phyloP scores from a whole-genome alignment of 2,888 invertebrate genomes.

The Callosobruchus maculatus region DNA sequence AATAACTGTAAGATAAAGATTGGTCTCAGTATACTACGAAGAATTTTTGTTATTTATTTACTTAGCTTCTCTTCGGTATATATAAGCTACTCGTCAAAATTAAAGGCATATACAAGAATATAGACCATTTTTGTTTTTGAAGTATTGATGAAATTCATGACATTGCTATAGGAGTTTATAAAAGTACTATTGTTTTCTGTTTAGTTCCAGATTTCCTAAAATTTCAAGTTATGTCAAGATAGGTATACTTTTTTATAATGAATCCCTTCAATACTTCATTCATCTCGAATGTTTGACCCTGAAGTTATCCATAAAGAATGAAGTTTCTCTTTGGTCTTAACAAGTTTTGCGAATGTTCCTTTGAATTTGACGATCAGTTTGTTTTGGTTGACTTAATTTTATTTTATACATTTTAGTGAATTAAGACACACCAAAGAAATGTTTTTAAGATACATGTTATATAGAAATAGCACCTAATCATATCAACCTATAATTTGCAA shows the following conservation, averaged over 20 bases:
- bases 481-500: constrained; percentile 33
- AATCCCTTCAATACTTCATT: no score
- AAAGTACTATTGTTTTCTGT: no score
- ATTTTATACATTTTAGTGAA: constrained; percentile 45
- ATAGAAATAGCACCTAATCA: constrained; percentile 37
- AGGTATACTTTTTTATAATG: no score
- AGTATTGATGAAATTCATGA: no score
- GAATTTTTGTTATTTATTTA: constrained; percentile 22
- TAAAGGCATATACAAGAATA: background rate
- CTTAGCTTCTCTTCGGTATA: constrained; percentile 8
- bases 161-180: no score
- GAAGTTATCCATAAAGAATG: no score
- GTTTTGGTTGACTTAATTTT: constrained; percentile 30
- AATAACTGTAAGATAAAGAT: constrained; percentile 28
- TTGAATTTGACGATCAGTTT: constrained; percentile 27
- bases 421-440: constrained; percentile 50
- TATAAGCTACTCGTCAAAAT: background rate
- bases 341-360: constrained; percentile 38
- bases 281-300: no score
- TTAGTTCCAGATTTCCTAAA: no score
- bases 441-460: constrained; percentile 38
- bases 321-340: no score
- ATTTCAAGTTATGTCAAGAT: no score
- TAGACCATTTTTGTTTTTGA: no score
- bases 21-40: constrained; percentile 47